Percentiles rank a stretch among this genome's conserved stretches.
These are phyloP conservation scores for Talpa occidentalis DNA, from an alignment of 2,113 vertebrate genomes.

Conservation along the genomic window DNA sequence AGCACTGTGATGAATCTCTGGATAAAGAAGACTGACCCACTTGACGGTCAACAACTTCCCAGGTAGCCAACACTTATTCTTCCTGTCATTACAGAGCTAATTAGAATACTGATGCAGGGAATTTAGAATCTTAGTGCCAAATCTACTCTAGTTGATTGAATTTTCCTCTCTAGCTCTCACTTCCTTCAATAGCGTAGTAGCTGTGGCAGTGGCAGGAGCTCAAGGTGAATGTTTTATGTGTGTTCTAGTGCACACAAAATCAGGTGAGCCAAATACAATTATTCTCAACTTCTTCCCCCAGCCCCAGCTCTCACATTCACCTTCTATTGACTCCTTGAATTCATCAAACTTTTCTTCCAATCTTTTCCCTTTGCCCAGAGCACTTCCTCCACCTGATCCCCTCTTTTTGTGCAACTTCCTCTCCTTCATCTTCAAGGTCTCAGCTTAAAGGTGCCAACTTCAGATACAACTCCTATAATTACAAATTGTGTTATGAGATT, in stretches of 20 bases:
- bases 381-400: not conserved
- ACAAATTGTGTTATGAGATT: not conserved
- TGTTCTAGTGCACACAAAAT: not conserved
- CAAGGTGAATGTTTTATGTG: not conserved
- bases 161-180: not conserved
- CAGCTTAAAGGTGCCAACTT: not conserved
- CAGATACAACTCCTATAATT: not conserved
- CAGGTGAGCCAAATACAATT: not conserved
- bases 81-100: not conserved
- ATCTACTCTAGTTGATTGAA: not conserved
- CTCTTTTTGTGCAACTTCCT: not conserved
- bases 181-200: not conserved
- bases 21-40: not conserved
- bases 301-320: fast-evolving
- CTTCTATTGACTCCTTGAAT: not conserved
- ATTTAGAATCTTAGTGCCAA: not conserved
- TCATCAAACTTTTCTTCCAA: not conserved
- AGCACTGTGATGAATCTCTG: not conserved
- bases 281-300: not conserved
- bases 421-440: not conserved
- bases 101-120: not conserved
- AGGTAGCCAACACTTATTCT: not conserved
- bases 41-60: not conserved
- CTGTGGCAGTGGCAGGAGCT: not conserved
- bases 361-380: not conserved